Evolutionary conservation across 2,888 invertebrate species (phyloP), one percentile per base, ranked within the genome.

Genomic region (Nudaria mundana): DNA sequence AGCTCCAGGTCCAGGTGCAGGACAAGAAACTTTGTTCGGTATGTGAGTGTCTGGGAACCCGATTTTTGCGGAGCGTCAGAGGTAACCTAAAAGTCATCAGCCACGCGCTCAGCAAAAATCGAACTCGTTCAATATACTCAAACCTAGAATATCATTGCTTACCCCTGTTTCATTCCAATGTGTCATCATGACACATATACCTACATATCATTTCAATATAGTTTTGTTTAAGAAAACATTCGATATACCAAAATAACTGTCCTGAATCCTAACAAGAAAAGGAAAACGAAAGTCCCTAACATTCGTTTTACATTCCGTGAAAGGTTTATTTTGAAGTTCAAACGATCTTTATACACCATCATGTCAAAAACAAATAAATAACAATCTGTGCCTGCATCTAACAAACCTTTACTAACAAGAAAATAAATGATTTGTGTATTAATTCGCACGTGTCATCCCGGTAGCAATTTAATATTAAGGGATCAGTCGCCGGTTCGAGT

Each of bases 361-460:
- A 24, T 32, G 32, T 44, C 18, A 32, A 15, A 22, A 18, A 26
- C 23, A 38, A 43, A 47, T 49, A 52, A 45, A 55, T 15, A 15
- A 15, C 3, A 23, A 30, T 25, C 30, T 40, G 25, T 39, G 33
- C 30, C 41, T 38, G 33, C 36, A 47, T 55, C 55, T 52, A 52
- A 44, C 36, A 15, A 48, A 29, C 14, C 23, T 41, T 52, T 51
- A 57, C 54, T 58, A 56, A 50, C 29, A 48, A 37, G 15, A 46
- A 40, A 56, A 56, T 58, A 41, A 50, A 55, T 58, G 50, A 18
- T 12, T 37, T 12, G 25, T 4, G 28, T 52, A 56, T 59, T 56
- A 54, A 64, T 63, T 62, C 49, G 37, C 32, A 50, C 38, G 44
- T 60, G 72, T 66, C 71, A 67, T n/a, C n/a, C n/a, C n/a, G n/a